These are phyloP conservation scores for Corythornis leucogaster DNA, from an alignment of 2,797 vertebrate genomes.

Conservation along the genomic window DNA sequence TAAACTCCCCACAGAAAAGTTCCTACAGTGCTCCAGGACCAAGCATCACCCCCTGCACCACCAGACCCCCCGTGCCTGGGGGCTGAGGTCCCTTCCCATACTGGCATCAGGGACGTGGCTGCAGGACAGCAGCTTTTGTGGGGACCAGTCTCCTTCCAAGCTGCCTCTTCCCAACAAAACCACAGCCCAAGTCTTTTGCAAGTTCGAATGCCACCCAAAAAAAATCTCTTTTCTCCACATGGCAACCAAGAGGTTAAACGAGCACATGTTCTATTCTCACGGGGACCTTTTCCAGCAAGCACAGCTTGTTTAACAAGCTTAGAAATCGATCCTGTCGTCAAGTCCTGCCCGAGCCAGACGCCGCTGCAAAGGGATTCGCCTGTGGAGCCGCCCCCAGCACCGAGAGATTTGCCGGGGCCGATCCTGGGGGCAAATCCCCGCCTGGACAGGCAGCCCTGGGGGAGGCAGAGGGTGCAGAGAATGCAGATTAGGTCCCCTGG, in stretches of 20 bases:
- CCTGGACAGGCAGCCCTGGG: accelerated
- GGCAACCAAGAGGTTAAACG: background rate
- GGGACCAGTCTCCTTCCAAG: accelerated
- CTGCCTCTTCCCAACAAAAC: background rate
- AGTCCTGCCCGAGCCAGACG: background rate
- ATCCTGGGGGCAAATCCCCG: background rate
- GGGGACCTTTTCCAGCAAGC: background rate
- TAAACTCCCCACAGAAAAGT: background rate
- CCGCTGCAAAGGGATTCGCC: background rate
- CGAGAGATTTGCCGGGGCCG: accelerated
- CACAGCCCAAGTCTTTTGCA: background rate
- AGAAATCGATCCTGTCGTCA: background rate
- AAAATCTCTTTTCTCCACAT: accelerated
- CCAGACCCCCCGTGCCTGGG: accelerated
- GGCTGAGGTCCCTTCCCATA: background rate
- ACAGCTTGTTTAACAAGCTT: background rate
- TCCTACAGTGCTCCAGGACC: background rate
- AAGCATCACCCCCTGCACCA: background rate
- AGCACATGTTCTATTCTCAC: accelerated
- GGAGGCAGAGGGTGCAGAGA: background rate
- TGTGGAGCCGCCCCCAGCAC: background rate
- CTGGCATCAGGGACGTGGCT: background rate
- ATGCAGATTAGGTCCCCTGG: accelerated
- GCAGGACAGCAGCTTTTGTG: too few species aligned
- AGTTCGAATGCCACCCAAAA: background rate